A percentile compares a stretch with the other conserved stretches of the same genome.
These are phyloP conservation scores for Steromphala cineraria DNA, from an alignment of 2,888 invertebrate species.

Conservation along the genomic window DNA sequence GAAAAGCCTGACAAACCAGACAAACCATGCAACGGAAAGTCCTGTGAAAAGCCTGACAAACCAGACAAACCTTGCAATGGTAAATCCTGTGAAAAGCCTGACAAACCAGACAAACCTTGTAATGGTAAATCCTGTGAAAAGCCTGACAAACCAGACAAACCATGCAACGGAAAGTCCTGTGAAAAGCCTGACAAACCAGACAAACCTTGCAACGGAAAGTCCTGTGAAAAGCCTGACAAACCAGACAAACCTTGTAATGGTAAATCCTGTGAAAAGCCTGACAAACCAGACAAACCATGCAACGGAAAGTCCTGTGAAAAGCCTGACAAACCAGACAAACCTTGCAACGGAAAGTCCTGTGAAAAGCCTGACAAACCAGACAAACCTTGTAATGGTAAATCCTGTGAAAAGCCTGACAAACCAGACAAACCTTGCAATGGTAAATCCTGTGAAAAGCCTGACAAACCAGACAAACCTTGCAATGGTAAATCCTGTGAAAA, in stretches of 20 bases:
- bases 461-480: background rate
- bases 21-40: constrained; percentile 18
- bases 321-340: background rate
- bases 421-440: background rate
- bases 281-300: background rate
- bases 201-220: background rate
- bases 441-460: background rate
- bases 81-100: background rate
- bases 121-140: background rate
- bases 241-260: background rate
- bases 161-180: background rate
- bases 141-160: constrained; percentile 12
- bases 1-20: background rate
- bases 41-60: constrained; percentile 2
- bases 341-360: background rate
- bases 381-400: background rate
- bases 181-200: background rate
- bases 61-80: constrained; percentile 12
- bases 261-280: background rate
- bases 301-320: background rate
- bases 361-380: background rate
- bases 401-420: background rate
- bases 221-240: background rate
- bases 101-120: background rate
- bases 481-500: background rate